These are phyloP conservation scores for Liposcelis brunnea DNA, from an alignment of 2,888 invertebrate genomes.

Conservation along the genomic window DNA sequence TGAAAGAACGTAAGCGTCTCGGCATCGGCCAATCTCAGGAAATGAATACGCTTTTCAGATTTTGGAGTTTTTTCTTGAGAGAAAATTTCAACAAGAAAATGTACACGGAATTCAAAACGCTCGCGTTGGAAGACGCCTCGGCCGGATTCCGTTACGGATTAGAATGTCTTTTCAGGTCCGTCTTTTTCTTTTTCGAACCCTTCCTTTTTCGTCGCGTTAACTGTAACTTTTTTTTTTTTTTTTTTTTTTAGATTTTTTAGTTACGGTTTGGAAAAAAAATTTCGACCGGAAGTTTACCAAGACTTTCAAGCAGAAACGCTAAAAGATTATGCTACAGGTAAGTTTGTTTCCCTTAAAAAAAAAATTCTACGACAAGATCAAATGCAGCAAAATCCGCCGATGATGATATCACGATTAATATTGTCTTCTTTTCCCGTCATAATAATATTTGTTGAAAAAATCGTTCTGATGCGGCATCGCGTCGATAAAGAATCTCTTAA, in stretches of 20 bases:
- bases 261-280: constrained; percentile 92
- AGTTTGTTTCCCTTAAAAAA: too few relatives aligned
- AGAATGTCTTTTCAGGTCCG: constrained; percentile 39
- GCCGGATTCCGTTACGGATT: constrained; percentile 75
- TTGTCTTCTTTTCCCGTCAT: background rate
- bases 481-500: too few relatives aligned
- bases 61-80: constrained; percentile 98
- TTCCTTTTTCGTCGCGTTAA: background rate
- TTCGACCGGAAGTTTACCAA: constrained; percentile 84
- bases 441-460: too few relatives aligned
- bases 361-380: background rate
- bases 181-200: background rate
- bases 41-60: constrained; percentile 98
- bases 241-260: constrained; percentile 76
- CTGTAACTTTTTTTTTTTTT: background rate
- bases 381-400: too few relatives aligned
- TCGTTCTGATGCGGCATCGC: too few relatives aligned
- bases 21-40: constrained; percentile 94
- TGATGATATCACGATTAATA: too few relatives aligned
- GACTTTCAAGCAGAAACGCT: constrained; percentile 92
- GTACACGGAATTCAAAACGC: constrained; percentile 86
- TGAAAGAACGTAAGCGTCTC: constrained; percentile 83
- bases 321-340: constrained; percentile 73
- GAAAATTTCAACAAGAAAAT: constrained; percentile 96
- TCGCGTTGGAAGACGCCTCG: constrained; percentile 87